These are phyloP conservation scores for Perca flavescens DNA, from an alignment of 2,113 vertebrate genomes.

Conservation along the genomic window DNA sequence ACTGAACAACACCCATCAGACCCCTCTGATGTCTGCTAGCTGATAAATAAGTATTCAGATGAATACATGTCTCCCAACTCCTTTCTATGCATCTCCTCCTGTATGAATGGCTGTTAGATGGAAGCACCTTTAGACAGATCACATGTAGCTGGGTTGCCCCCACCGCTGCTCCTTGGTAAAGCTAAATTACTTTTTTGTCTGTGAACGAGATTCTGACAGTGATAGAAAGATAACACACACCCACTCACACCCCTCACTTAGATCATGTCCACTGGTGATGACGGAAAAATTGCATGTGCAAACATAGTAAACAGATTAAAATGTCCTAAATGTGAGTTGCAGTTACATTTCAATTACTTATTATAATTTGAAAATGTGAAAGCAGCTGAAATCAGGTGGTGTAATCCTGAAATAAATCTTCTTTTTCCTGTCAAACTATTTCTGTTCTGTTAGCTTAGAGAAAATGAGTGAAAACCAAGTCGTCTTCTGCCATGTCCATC, in stretches of 20 bases:
- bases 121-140: neutral
- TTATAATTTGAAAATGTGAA: too few species aligned
- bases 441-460: too few species aligned
- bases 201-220: neutral
- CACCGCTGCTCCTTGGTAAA: neutral
- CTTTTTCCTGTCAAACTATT: too few species aligned
- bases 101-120: neutral
- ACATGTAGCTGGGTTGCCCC: neutral
- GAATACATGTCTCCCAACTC: neutral
- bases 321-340: too few species aligned
- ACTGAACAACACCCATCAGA: neutral
- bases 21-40: neutral
- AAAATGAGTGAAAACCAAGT: too few species aligned
- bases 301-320: too few species aligned
- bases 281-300: too few species aligned
- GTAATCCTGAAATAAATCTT: too few species aligned
- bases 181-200: neutral
- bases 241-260: neutral
- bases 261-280: neutral
- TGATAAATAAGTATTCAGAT: slow-evolving; percentile 6
- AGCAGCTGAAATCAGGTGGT: too few species aligned
- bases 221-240: neutral
- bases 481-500: too few species aligned
- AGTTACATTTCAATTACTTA: too few species aligned
- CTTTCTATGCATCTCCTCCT: neutral